Base-by-base conservation (phyloP, 2,888 invertebrate genomes). In the Carcina quercana region DNA sequence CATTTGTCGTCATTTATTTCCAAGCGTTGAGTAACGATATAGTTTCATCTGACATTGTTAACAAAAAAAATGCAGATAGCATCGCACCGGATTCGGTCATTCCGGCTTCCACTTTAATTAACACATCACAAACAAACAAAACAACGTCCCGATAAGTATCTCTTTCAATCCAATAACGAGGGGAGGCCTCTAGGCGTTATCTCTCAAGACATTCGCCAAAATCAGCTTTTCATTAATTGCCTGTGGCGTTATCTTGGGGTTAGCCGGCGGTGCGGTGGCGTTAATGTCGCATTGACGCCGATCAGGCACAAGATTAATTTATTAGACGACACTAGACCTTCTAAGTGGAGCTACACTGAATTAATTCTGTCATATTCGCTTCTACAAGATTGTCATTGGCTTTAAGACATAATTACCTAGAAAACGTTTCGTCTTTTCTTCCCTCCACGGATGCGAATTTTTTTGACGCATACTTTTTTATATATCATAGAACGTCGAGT, bases 221-320 rank as follows among this genome's bases (percentile, higher is more conserved):
- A 74, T 71, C 73, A 71, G 73, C 72, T 69, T 67, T 72, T 69
- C 73, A 71, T 78, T 78, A 72, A 78, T 74, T 76, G 73, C 59
- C 57, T 43, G 59, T 60, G 59, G n/a, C 56, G 61, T 70, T 68
- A 73, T 75, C 63, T 60, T 38, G 44, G 42, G 50, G 49, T 53
- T 43, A 49, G 56, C n/a, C n/a, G 55, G 54, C 58, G 59, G 53
- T 50, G 61, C 53, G 59, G 59, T 56, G 64, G 59, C 63, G 66
- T 54, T 66, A 59, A 63, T 61, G 61, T 58, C 52, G 46, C 65
- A 64, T 51, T 68, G 74, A 73, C 72, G 67, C 58, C 66, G 62
- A 75, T 75, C 72, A 58, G 68, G 70, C 68, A 59, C 57, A 56
- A 61, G 69, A 76, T 76, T 74, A 76, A 74, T 75, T 73, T 73